A percentile compares a stretch with the other conserved stretches of the same genome.
phyloP scores from a whole-genome alignment of 2,888 invertebrate genomes.

The Arge pagana region DNA sequence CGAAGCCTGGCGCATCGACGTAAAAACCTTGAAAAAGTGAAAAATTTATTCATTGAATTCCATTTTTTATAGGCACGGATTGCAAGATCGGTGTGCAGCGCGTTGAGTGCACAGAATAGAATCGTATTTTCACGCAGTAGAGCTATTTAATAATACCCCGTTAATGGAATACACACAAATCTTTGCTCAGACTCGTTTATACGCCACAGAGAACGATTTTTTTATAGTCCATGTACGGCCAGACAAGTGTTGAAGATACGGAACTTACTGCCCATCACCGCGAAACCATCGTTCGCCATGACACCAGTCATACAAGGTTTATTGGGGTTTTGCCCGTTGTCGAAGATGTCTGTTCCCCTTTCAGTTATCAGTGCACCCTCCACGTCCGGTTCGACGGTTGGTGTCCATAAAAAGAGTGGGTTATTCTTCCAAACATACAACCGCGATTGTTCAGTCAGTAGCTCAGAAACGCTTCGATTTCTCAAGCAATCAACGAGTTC shows the following conservation, averaged over 20 bases:
- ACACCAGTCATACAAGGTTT: conserved; percentile 31
- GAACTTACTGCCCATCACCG: conserved; percentile 27
- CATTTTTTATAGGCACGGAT: too few relatives aligned
- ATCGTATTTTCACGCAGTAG: too few relatives aligned
- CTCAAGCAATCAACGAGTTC: conserved; percentile 32
- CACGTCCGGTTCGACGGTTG: conserved; percentile 32
- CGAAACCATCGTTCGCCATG: conserved; percentile 33
- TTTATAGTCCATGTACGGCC: too few relatives aligned
- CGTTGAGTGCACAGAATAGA: too few relatives aligned
- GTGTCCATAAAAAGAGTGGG: conserved; percentile 26
- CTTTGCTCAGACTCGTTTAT: too few relatives aligned
- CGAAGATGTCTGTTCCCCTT: conserved; percentile 26
- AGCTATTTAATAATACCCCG: too few relatives aligned
- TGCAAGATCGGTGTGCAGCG: too few relatives aligned
- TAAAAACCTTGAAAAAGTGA: not conserved
- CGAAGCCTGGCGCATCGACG: too few relatives aligned
- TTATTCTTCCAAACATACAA: conserved; percentile 15
- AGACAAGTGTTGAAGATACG: too few relatives aligned
- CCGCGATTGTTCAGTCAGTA: not conserved
- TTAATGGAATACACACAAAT: too few relatives aligned
- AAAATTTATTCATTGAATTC: too few relatives aligned
- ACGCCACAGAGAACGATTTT: too few relatives aligned
- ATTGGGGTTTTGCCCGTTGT: conserved; percentile 28
- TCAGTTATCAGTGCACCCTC: conserved; percentile 34
- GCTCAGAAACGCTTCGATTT: conserved; percentile 2